Percentiles rank a stretch among this genome's conserved stretches.
Conservation (phyloP, 2,888 invertebrate species). For the Apamea crenata region DNA sequence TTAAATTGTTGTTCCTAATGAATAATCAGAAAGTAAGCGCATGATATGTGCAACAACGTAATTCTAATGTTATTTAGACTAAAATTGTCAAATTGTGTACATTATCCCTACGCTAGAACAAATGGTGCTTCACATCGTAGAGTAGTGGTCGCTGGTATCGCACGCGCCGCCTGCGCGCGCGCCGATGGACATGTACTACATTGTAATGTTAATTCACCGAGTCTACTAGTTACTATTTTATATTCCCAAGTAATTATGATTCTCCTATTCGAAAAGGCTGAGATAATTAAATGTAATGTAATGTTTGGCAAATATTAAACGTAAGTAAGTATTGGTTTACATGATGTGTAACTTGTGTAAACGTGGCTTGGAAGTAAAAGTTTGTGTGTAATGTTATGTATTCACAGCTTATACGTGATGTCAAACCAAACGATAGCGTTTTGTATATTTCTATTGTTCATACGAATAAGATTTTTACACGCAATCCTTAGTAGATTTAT, state of each 20-base stretch:
- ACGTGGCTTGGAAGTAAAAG: conserved; percentile 58
- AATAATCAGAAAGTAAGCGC: conserved; percentile 86
- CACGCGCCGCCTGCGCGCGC: conserved; percentile 65
- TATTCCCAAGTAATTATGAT: conserved; percentile 87
- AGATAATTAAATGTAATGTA: conserved; percentile 86
- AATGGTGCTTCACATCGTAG: conserved; percentile 90
- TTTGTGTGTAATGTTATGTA: conserved; percentile 66
- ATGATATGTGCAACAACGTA: conserved; percentile 82
- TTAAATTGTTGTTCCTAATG: conserved; percentile 89
- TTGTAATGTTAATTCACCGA: conserved; percentile 86
- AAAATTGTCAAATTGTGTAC: conserved; percentile 88
- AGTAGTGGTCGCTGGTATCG: conserved; percentile 76
- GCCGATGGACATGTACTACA: conserved; percentile 69
- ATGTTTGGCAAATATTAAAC: conserved; percentile 85
- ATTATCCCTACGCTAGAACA: conserved; percentile 90
- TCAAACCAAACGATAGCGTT: conserved; percentile 85
- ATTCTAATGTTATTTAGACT: conserved; percentile 87
- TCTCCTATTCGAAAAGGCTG: conserved; percentile 90
- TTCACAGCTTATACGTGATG: conserved; percentile 79
- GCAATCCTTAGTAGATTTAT: conserved; percentile 83
- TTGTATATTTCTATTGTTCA: conserved; percentile 88
- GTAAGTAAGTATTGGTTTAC: conserved; percentile 78
- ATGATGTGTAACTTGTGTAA: conserved; percentile 73
- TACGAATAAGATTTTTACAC: conserved; percentile 85
- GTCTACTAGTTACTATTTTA: conserved; percentile 88